Base-by-base conservation (phyloP, 2,113 vertebrate species). In the Protomyctophum bolini region DNA sequence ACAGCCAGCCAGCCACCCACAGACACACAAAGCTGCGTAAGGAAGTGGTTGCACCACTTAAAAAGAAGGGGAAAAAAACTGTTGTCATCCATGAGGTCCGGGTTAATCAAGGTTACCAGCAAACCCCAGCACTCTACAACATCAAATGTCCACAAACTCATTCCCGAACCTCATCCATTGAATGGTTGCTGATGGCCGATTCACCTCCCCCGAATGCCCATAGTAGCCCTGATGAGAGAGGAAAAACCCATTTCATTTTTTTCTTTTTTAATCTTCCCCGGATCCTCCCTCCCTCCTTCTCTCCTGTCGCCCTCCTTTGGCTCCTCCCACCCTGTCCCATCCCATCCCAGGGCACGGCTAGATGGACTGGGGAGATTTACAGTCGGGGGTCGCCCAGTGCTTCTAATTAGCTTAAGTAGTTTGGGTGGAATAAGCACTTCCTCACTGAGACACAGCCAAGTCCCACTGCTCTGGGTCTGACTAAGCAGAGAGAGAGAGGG, bases 401-500 rank as follows among this genome's bases (percentile, higher is more conserved):
- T 86, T 90, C 86, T 90, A 89, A 91, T 91, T 91, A 91, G 81
- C 86, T 86, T 89, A 91, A 91, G 90, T 91, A 91, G 84, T 75
- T 77, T 80, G 84, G 73, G 73, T 77, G 69, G 72, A 83, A 82
- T 73, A 85, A 82, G 83, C 81, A 70, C 77, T 87, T 87, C 77
- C 81, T 73, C 9, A 48, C 71, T 12, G 72, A 79, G 76, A 83
- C 15, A 64, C 85, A 82, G 58, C 79, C 56, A 51, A 80, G 70
- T 86, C 80, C 79, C 75, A 80, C 63, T 69, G 72, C 76, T 76
- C 60, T 21, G 21, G 8, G 60, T 78, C 82, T 78, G 90, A 85
- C 62, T 69, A 81, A 85, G 77, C 78, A 83, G 54, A 47, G 73
- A 47, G 61, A 70, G 41, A 57, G 59, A 50, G 69, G 45, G 60